Conservation (phyloP, 2,113 vertebrate genomes). For the Myiozetetes cayanensis region DNA sequence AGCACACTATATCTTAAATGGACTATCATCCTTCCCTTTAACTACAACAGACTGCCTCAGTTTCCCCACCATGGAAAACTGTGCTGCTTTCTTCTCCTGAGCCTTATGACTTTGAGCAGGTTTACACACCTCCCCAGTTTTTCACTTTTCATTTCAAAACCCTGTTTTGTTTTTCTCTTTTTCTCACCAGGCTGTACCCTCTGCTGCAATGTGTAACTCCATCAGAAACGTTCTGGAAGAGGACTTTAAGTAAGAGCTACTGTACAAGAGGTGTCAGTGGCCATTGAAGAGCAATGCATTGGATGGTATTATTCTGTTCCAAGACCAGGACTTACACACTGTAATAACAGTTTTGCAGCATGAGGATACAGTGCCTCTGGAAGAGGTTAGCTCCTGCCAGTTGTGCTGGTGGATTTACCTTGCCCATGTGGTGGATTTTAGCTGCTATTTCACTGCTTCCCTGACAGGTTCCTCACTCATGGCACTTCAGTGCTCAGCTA, state of each 20-base stretch:
- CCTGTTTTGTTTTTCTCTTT: background rate
- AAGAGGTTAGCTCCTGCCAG: background rate
- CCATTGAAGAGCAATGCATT: background rate
- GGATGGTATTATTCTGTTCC: background rate
- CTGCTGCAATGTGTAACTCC: background rate
- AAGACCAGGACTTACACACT: background rate
- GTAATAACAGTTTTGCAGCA: background rate
- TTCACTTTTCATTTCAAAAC: background rate
- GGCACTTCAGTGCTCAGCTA: background rate
- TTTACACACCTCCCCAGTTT: background rate
- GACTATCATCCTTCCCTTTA: background rate
- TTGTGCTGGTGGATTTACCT: background rate
- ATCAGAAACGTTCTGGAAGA: background rate
- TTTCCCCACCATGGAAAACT: background rate
- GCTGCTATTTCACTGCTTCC: background rate
- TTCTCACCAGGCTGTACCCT: background rate
- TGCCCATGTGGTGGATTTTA: background rate
- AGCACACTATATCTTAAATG: background rate
- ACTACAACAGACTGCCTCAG: background rate
- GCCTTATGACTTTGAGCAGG: background rate
- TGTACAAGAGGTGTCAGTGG: background rate
- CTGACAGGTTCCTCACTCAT: background rate
- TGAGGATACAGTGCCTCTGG: background rate
- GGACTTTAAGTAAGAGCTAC: background rate
- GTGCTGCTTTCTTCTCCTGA: background rate